phyloP scores from a whole-genome alignment of 1,140 invertebrate species.

The Drosophila melanogaster region Release_6_plus_ISO1_MT NT_037436.4:9958501-9959000 shows the following conservation, averaged over 20 bases:
- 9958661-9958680: slow-evolving; percentile 41
- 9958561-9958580: slow-evolving; percentile 60
- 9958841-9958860: slow-evolving; percentile 87
- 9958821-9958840: slow-evolving; percentile 90
- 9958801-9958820: slow-evolving; percentile 89
- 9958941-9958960: slow-evolving; percentile 5
- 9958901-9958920: slow-evolving; percentile 19
- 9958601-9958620: slow-evolving; percentile 43
- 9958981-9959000: too few relatives aligned
- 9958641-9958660: slow-evolving; percentile 74
- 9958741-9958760: slow-evolving; percentile 26
- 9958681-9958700: slow-evolving; percentile 22
- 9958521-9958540: slow-evolving; percentile 21
- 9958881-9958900: slow-evolving; percentile 23
- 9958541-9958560: slow-evolving; percentile 41
- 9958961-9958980: too few relatives aligned
- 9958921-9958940: slow-evolving; percentile 36
- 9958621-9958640: slow-evolving; percentile 76
- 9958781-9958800: slow-evolving; percentile 84
- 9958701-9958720: not conserved
- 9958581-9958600: slow-evolving; percentile 57
- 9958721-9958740: slow-evolving; percentile 14
- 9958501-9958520: slow-evolving; percentile 35
- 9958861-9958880: slow-evolving; percentile 59
- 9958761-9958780: slow-evolving; percentile 13